Evolutionary conservation across 2,797 vertebrate species (phyloP), one percentile per base, ranked within the genome.

Genomic region (Brachyrhaphis roseni): DNA sequence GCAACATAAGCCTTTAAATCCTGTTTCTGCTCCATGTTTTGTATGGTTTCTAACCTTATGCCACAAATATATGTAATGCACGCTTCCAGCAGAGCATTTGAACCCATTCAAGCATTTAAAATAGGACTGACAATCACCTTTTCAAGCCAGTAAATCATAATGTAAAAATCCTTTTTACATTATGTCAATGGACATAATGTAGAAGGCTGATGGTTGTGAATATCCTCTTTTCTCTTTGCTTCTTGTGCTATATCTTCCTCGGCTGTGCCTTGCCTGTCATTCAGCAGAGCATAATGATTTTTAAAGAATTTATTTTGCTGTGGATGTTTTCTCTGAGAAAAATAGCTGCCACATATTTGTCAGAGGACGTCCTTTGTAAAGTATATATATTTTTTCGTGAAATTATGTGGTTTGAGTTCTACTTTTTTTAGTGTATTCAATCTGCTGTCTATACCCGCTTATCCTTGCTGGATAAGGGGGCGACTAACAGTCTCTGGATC

Each of bases 11-110:
- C 39, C 31, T 47, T 34, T 70, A 70, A 57, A 81, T 71, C 71
- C 70, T 51, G 13, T 55, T 49, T 74, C 62, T 79, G 76, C n/a
- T n/a, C 76, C 45, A 36, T 76, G 41, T 47, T 86, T 84, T 68
- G 36, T 45, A 41, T 45, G n/a, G 12, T 15, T 39, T 39, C 84
- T 45, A 82, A 51, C n/a, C 51, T 78, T 68, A 12, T 75, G 70
- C 28, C 5, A 13, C 59, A 62, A 72, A 66, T 75, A 45, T 68
- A 36, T 20, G 66, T 5, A 77, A 76, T 75, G 39, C 53, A 82
- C 39, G 77, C 62, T 59, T 84, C 31, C 76, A 80, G 51, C 59
- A 45, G 46, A 5, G n/a, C 36, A 39, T 66, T 78, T 66, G 5
- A 13, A 70, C 64, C 72, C 53, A 39, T 59, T 78, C 36, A 39